Conservation (phyloP, 92 coral and sea anemone genomes). For the Siderastrea radians region DNA sequence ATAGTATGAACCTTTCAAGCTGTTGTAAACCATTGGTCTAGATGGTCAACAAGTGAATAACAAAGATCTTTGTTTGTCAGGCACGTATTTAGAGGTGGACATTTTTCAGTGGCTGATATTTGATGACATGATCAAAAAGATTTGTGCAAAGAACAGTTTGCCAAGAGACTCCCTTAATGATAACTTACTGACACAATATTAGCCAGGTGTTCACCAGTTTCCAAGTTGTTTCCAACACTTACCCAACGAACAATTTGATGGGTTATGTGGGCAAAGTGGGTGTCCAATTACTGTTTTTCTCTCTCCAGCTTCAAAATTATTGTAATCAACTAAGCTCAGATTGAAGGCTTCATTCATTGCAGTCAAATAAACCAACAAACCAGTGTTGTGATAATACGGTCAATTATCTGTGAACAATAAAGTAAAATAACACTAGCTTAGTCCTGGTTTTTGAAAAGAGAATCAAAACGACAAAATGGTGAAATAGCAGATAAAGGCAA, state of each 20-base stretch:
- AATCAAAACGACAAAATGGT: too few relatives aligned
- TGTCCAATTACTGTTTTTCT: slow-evolving; percentile 50
- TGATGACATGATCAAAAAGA: too few relatives aligned
- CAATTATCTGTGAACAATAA: slow-evolving; percentile 39
- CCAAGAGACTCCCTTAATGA: too few relatives aligned
- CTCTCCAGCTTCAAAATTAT: slow-evolving; percentile 56
- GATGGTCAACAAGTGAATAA: too few relatives aligned
- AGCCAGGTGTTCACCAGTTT: slow-evolving; percentile 24
- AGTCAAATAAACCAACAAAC: slow-evolving; percentile 18
- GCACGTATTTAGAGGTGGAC: too few relatives aligned
- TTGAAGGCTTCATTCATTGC: slow-evolving; percentile 35
- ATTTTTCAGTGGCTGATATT: too few relatives aligned
- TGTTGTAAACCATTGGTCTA: too few relatives aligned
- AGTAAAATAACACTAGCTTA: background rate
- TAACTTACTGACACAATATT: slow-evolving; percentile 10
- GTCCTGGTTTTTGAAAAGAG: too few relatives aligned
- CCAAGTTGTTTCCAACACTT: slow-evolving; percentile 48
- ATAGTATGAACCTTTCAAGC: too few relatives aligned
- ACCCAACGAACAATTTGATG: slow-evolving; percentile 51
- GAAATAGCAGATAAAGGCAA: too few relatives aligned
- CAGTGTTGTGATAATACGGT: slow-evolving; percentile 59
- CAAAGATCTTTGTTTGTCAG: too few relatives aligned
- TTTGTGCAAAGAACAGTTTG: too few relatives aligned
- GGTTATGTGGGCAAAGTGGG: slow-evolving; percentile 59
- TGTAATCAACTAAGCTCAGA: slow-evolving; percentile 24